Evolutionary conservation across 1,140 invertebrate species (phyloP).

Genomic region (Drosophila virilis): DNA sequence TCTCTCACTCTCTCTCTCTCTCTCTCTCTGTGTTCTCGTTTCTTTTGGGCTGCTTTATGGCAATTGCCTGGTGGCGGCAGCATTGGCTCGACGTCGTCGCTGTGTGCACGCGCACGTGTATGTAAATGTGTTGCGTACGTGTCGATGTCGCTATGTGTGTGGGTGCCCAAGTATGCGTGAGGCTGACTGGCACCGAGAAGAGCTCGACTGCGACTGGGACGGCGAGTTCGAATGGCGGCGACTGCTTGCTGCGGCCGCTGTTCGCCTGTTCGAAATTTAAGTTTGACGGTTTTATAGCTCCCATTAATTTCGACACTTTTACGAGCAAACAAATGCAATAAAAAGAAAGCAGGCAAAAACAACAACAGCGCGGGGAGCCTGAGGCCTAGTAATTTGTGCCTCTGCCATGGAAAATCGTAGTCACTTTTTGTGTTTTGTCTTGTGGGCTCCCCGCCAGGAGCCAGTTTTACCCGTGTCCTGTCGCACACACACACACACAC

Average conservation of each 20-base stretch:
- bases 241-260: conserved; percentile 42
- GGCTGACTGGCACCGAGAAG: conserved; percentile 12
- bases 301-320: conserved; percentile 80
- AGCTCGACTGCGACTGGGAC: conserved; percentile 28
- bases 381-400: not conserved
- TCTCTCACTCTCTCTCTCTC: not conserved
- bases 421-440: conserved; percentile 16
- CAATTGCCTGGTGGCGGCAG: conserved; percentile 14
- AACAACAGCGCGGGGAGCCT: not conserved
- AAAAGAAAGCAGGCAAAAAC: conserved; percentile 55
- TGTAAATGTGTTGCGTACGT: conserved; percentile 5
- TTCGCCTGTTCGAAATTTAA: conserved; percentile 80
- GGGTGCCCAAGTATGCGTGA: conserved; percentile 6
- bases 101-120: conserved; percentile 35
- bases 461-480: conserved; percentile 22
- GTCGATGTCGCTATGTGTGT: not conserved
- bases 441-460: conserved; percentile 14
- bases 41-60: conserved; percentile 18
- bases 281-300: conserved; percentile 81
- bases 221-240: not conserved
- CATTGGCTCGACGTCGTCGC: conserved; percentile 15
- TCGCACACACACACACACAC: conserved; percentile 14
- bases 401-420: conserved; percentile 18
- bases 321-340: conserved; percentile 79
- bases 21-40: conserved; percentile 1